Percentiles rank a stretch among this genome's conserved stretches.
Conservation (phyloP, 2,113 vertebrate genomes). For the Neogale vison region DNA sequence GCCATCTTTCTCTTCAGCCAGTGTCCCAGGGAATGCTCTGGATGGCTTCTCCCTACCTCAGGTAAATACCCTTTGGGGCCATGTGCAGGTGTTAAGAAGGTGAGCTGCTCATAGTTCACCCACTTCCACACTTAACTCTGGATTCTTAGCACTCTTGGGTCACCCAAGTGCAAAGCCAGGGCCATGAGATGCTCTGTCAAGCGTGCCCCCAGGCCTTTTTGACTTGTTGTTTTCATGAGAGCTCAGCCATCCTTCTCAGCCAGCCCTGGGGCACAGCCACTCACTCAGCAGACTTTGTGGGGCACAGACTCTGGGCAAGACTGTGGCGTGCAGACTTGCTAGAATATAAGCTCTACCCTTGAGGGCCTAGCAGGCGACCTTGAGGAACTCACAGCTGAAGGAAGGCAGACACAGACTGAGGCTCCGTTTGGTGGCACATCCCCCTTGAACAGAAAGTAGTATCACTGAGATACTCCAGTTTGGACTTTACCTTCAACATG, state of each 20-base stretch:
- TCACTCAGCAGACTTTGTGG: background rate
- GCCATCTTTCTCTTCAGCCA: constrained; percentile 2
- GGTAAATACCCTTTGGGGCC: constrained; percentile 19
- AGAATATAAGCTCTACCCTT: background rate
- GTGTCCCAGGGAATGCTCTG: background rate
- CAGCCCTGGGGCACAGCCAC: background rate
- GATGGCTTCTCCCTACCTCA: background rate
- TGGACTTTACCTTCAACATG: background rate
- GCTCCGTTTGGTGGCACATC: background rate
- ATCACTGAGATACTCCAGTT: background rate
- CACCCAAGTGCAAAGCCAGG: background rate
- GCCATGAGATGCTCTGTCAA: background rate
- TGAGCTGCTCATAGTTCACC: rapidly evolving
- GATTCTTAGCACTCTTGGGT: background rate
- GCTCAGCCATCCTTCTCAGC: background rate
- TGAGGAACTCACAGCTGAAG: background rate
- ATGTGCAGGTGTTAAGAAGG: background rate
- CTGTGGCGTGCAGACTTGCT: background rate
- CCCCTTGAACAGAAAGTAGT: background rate
- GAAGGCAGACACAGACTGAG: background rate
- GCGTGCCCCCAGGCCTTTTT: background rate
- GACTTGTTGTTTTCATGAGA: background rate
- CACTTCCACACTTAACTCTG: background rate
- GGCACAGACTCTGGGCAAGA: background rate
- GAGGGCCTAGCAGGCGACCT: background rate